Evolutionary conservation across 2,797 vertebrate genomes (phyloP).

Genomic region (Podargus strigoides): DNA sequence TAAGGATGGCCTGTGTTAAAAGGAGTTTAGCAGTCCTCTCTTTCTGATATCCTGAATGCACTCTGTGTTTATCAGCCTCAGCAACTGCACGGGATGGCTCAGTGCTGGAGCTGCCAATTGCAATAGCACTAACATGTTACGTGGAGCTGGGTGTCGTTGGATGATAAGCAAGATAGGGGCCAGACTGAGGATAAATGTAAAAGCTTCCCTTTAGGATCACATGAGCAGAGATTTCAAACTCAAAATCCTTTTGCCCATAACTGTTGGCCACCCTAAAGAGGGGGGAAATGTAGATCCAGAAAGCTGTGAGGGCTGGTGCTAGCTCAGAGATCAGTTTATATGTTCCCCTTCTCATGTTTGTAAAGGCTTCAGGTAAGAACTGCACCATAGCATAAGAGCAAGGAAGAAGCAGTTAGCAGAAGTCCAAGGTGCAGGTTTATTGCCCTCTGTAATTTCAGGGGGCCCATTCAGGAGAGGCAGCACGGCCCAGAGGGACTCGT

Average conservation of each 20-base stretch:
- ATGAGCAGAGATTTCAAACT: background rate
- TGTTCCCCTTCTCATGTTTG: background rate
- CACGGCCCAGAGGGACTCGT: background rate
- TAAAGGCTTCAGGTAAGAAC: background rate
- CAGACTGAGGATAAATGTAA: background rate
- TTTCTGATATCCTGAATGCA: background rate
- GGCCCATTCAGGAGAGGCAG: too few species aligned
- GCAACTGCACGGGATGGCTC: accelerated
- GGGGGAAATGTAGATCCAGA: background rate
- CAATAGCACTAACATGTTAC: accelerated
- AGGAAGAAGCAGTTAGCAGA: background rate
- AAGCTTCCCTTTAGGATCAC: background rate
- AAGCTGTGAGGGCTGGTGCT: background rate
- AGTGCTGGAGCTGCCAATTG: background rate
- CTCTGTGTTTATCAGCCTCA: background rate
- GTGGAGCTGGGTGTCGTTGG: background rate
- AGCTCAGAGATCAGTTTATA: background rate
- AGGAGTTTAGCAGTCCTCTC: background rate
- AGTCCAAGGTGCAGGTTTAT: conserved; percentile 23
- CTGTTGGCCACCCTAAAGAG: background rate
- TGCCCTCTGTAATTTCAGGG: background rate
- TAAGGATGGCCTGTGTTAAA: background rate
- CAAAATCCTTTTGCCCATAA: background rate
- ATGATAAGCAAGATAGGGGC: background rate
- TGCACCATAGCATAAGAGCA: background rate